Conservation (phyloP, 2,888 invertebrate species). For the Sesia apiformis region DNA sequence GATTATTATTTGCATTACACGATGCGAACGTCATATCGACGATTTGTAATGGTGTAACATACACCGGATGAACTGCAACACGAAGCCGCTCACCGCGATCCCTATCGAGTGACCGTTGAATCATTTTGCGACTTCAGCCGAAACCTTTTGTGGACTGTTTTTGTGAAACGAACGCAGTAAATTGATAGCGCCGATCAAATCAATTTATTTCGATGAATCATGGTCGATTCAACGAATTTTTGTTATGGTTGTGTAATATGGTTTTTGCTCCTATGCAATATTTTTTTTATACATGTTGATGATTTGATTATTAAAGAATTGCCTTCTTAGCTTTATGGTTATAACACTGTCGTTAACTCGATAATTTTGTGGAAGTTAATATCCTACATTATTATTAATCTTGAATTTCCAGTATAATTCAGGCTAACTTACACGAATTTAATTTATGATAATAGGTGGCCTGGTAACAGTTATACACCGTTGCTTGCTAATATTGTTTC, state of each 20-base stretch:
- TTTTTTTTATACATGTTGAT: neutral
- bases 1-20: too few species aligned
- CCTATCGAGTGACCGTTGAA: conserved; percentile 43
- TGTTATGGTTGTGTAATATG: conserved; percentile 2
- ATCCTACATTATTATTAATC: neutral
- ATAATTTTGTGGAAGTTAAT: neutral
- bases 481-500: conserved; percentile 20
- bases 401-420: neutral
- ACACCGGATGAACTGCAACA: conserved; percentile 45
- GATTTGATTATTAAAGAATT: neutral
- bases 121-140: conserved; percentile 33
- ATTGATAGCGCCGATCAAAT: conserved; percentile 41
- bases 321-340: neutral
- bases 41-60: conserved; percentile 20
- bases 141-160: conserved; percentile 47
- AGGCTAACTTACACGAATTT: neutral
- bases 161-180: conserved; percentile 33
- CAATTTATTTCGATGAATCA: conserved; percentile 52
- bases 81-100: conserved; percentile 33
- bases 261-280: neutral
- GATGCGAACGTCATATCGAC: neutral
- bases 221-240: conserved; percentile 29
- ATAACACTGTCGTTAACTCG: neutral
- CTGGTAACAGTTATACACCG: conserved; percentile 11
- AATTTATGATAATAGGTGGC: conserved; percentile 4